Conservation (phyloP, 2,797 vertebrate species). For the Poecilia velifera region DNA sequence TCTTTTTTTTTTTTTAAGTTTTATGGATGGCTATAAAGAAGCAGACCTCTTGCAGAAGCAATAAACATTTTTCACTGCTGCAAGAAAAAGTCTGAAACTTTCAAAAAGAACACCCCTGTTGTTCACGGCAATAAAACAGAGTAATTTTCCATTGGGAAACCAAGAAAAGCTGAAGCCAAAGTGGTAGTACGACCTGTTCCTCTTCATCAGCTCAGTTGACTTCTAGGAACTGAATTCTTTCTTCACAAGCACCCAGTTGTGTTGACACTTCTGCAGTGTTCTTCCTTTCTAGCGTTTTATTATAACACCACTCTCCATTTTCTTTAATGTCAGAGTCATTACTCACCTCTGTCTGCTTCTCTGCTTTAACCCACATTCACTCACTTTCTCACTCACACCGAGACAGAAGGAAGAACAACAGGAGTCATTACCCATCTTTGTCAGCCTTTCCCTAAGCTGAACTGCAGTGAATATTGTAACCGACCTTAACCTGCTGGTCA, state of each 20-base stretch:
- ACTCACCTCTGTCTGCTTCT: slow-evolving; percentile 23
- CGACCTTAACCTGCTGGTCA: slow-evolving; percentile 19
- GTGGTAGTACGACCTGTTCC: background rate
- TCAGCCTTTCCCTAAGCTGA: slow-evolving; percentile 46
- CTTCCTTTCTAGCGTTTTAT: background rate
- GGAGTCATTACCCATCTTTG: slow-evolving; percentile 36
- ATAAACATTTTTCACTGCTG: background rate
- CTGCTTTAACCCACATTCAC: slow-evolving; percentile 34
- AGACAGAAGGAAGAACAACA: slow-evolving; percentile 53
- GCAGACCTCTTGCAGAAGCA: background rate
- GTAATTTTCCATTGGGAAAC: background rate
- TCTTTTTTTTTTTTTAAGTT: too few species aligned
- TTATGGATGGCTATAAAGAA: background rate
- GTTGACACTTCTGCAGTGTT: background rate
- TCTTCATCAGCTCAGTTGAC: background rate
- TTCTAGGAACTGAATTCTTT: slow-evolving; percentile 1
- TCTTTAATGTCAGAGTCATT: slow-evolving; percentile 34
- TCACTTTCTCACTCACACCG: slow-evolving; percentile 21
- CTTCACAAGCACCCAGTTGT: background rate
- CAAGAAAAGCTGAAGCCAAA: background rate
- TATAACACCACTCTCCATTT: slow-evolving; percentile 42
- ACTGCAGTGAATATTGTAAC: slow-evolving; percentile 28
- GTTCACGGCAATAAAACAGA: background rate
- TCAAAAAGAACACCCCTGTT: background rate
- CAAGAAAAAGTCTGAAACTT: background rate